These are phyloP conservation scores for Parnassius mnemosyne DNA, from an alignment of 2,888 invertebrate species.

Conservation along the genomic window DNA sequence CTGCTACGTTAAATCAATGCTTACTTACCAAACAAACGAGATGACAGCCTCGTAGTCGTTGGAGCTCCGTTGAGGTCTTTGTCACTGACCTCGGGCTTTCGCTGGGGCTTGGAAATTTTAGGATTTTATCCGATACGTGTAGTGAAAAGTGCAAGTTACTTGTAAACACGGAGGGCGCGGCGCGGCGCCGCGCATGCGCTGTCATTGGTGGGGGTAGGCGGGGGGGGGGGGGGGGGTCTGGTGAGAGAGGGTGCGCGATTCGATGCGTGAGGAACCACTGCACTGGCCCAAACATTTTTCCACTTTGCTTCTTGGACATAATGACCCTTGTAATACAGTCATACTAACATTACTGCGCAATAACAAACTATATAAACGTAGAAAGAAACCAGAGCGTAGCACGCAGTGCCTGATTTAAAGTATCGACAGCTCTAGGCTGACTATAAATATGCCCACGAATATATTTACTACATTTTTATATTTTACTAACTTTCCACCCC, in stretches of 20 bases:
- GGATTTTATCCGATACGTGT: background rate
- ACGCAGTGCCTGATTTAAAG: too few relatives aligned
- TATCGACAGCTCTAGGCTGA: too few relatives aligned
- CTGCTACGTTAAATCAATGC: background rate
- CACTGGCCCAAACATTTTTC: background rate
- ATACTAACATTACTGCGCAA: background rate
- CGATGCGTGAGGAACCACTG: background rate
- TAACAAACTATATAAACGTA: too few relatives aligned
- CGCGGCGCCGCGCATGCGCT: conserved; percentile 7
- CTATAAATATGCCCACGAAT: too few relatives aligned
- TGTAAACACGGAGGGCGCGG: conserved; percentile 18
- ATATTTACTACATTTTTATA: too few relatives aligned
- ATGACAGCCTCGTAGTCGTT: background rate
- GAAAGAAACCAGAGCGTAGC: too few relatives aligned
- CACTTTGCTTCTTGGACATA: background rate
- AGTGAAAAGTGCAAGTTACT: conserved; percentile 13
- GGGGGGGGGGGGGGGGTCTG: background rate
- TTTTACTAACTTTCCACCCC: too few relatives aligned
- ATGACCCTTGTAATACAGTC: background rate
- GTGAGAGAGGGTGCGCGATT: background rate
- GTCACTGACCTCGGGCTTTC: background rate
- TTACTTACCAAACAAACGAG: background rate
- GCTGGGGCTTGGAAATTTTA: background rate
- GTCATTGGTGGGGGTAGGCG: background rate
- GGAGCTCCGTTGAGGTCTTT: background rate